Evolutionary conservation across 37 sponge, comb jelly and placozoan species (phyloP).

Genomic region (Geodia barretti): DNA sequence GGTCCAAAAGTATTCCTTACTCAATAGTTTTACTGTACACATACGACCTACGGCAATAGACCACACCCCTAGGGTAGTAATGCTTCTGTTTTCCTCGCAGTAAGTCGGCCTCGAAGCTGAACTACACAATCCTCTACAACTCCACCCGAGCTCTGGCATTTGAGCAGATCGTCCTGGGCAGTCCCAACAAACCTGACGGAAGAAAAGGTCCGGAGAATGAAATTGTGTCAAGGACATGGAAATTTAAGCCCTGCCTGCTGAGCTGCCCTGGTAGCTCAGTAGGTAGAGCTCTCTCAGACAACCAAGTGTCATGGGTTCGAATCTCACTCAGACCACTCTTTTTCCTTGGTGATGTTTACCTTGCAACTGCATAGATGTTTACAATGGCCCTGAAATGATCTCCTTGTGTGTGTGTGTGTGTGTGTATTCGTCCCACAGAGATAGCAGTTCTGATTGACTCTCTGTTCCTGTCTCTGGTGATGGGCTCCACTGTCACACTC

Average conservation of each 20-base stretch:
- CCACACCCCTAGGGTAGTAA: no score
- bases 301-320: background rate
- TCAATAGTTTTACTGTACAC: no score
- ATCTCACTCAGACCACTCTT: background rate
- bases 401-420: no score
- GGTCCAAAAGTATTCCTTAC: no score
- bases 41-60: no score
- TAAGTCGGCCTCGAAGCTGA: conserved; percentile 38
- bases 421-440: conserved; percentile 49
- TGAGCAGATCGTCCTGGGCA: conserved; percentile 67
- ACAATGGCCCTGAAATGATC: no score
- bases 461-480: conserved; percentile 50
- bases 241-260: background rate
- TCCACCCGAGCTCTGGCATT: conserved; percentile 62
- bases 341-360: no score
- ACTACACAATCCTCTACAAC: conserved; percentile 79
- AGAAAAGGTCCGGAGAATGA: conserved; percentile 47
- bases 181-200: conserved; percentile 80
- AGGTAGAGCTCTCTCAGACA: background rate
- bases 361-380: no score
- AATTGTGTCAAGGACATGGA: background rate
- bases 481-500: conserved; percentile 39
- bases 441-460: conserved; percentile 57
- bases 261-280: background rate
- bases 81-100: no score